phyloP scores from a whole-genome alignment of 2,113 vertebrate species.

The Eudorcas thomsonii region DNA sequence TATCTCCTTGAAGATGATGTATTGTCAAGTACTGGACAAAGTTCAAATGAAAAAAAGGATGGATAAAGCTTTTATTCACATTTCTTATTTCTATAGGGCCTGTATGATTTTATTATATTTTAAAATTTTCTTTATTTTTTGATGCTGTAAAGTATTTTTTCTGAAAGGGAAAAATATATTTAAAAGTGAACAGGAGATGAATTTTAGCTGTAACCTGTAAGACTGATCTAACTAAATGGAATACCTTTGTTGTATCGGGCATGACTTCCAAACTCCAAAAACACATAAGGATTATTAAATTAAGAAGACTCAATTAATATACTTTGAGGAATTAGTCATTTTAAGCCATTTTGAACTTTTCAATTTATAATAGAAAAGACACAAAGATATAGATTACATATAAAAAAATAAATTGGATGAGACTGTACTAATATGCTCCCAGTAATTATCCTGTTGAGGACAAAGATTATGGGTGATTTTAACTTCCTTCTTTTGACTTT shows the following conservation, averaged over 20 bases:
- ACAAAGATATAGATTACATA: not conserved
- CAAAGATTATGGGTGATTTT: not conserved
- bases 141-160: not conserved
- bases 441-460: not conserved
- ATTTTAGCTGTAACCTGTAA: not conserved
- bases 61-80: not conserved
- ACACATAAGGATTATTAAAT: not conserved
- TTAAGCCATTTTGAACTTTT: not conserved
- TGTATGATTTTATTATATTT: not conserved
- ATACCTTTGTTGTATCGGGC: not conserved
- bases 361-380: not conserved
- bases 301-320: not conserved
- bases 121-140: not conserved
- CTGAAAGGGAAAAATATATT: not conserved
- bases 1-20: conserved; percentile 2
- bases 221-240: not conserved
- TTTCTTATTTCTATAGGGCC: not conserved
- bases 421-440: not conserved
- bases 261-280: not conserved
- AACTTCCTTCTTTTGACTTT: not conserved
- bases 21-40: not conserved
- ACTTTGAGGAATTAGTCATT: not conserved
- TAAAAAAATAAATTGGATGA: not conserved
- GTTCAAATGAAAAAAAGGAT: not conserved
- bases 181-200: not conserved